phyloP scores from a whole-genome alignment of 2,113 vertebrate genomes.

The Planiliza haematocheilus region DNA sequence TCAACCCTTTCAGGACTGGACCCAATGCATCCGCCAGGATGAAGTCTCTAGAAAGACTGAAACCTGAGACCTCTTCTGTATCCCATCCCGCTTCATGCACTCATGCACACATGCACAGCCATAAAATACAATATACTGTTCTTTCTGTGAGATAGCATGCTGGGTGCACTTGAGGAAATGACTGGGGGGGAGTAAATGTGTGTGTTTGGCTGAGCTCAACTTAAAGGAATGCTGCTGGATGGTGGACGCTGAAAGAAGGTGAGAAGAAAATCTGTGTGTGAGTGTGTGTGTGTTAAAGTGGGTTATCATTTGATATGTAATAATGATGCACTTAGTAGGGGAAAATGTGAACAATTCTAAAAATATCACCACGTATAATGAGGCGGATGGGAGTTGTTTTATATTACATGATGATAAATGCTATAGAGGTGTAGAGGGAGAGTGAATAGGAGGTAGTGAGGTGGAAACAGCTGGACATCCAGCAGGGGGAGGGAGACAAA shows the following conservation, averaged over 20 bases:
- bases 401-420: slow-evolving; percentile 33
- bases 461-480: slow-evolving; percentile 72
- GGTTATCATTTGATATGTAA: slow-evolving; percentile 13
- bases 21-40: too few relatives aligned
- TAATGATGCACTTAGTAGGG: slow-evolving; percentile 23
- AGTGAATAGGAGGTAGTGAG: slow-evolving; percentile 11
- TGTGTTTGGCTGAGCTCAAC: slow-evolving; percentile 70
- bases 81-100: background rate
- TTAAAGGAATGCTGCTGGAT: slow-evolving; percentile 69
- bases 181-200: slow-evolving; percentile 44
- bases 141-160: slow-evolving; percentile 11
- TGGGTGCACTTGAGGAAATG: slow-evolving; percentile 41
- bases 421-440: background rate
- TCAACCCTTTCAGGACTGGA: background rate
- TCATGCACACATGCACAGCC: background rate
- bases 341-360: background rate
- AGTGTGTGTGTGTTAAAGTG: background rate
- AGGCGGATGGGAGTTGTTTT: background rate
- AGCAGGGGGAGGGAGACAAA: slow-evolving; percentile 60
- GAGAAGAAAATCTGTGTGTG: slow-evolving; percentile 9
- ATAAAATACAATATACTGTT: slow-evolving; percentile 30
- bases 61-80: background rate
- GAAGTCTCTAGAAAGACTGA: background rate
- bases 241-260: slow-evolving; percentile 35
- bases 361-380: slow-evolving; percentile 2